These are phyloP conservation scores for Xestia c-nigrum DNA, from an alignment of 2,888 invertebrate species.

Conservation along the genomic window DNA sequence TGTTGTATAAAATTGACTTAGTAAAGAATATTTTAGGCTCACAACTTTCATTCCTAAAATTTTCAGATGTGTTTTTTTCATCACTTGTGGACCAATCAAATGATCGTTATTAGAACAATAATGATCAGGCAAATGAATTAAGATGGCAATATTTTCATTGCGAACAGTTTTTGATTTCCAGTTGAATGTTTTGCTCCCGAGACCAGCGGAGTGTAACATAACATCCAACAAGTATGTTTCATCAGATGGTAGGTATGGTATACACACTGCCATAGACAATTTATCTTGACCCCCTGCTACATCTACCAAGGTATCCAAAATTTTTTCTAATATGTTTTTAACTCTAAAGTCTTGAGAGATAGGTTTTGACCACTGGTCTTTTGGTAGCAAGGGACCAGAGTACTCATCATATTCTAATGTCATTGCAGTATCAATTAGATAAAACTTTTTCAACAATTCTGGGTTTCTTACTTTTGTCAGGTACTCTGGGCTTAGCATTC, in stretches of 20 bases:
- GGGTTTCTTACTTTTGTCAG: conserved; percentile 89
- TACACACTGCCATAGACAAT: conserved; percentile 87
- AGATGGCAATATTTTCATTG: conserved; percentile 89
- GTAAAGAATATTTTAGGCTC: conserved; percentile 88
- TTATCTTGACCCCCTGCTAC: conserved; percentile 86
- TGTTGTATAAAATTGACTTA: conserved; percentile 86
- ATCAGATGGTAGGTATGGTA: conserved; percentile 90
- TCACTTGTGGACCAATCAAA: conserved; percentile 91
- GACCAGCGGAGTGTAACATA: conserved; percentile 88
- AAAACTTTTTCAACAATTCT: conserved; percentile 87
- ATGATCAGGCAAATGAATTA: conserved; percentile 92
- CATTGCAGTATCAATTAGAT: conserved; percentile 92
- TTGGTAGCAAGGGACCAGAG: conserved; percentile 90
- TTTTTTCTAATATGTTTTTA: conserved; percentile 86
- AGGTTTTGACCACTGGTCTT: conserved; percentile 88
- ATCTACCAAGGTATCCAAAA: conserved; percentile 82
- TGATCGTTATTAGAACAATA: conserved; percentile 90
- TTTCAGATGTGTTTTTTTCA: conserved; percentile 91
- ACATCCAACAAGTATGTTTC: conserved; percentile 91
- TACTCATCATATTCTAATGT: conserved; percentile 91
- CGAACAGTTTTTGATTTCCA: conserved; percentile 84
- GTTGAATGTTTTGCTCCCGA: conserved; percentile 82
- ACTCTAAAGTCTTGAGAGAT: conserved; percentile 89
- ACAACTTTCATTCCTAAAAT: conserved; percentile 92
- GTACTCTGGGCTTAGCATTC: conserved; percentile 91